These are phyloP conservation scores for Arenaria interpres DNA, from an alignment of 2,113 vertebrate genomes.

Conservation along the genomic window DNA sequence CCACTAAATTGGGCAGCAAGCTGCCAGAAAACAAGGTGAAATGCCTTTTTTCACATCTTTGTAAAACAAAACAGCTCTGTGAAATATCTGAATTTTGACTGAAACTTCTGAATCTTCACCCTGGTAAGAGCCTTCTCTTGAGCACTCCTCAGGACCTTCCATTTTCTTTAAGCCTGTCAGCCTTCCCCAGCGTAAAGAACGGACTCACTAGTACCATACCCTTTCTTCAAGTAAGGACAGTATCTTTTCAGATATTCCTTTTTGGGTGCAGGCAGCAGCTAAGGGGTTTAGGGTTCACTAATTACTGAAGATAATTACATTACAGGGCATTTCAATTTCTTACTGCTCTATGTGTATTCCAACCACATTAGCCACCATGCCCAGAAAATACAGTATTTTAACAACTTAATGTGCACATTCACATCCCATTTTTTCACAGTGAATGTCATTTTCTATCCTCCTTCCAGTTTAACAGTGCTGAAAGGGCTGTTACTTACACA, in stretches of 20 bases:
- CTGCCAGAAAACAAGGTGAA: neutral
- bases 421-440: neutral
- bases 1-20: neutral
- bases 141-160: neutral
- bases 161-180: neutral
- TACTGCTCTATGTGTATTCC: neutral
- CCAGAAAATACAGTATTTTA: neutral
- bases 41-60: neutral
- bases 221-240: neutral
- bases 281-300: neutral
- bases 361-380: neutral
- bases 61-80: neutral
- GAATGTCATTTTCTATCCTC: neutral
- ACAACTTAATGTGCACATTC: neutral
- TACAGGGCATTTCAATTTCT: neutral
- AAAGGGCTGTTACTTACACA: neutral
- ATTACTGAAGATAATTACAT: neutral
- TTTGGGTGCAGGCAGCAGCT: neutral
- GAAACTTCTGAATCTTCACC: neutral
- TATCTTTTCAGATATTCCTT: neutral
- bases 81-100: neutral
- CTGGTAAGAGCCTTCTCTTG: neutral
- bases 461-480: neutral
- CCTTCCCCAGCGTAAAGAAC: neutral
- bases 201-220: neutral